Base-by-base conservation (phyloP, 2,113 vertebrate genomes). In the Murina feae region DNA sequence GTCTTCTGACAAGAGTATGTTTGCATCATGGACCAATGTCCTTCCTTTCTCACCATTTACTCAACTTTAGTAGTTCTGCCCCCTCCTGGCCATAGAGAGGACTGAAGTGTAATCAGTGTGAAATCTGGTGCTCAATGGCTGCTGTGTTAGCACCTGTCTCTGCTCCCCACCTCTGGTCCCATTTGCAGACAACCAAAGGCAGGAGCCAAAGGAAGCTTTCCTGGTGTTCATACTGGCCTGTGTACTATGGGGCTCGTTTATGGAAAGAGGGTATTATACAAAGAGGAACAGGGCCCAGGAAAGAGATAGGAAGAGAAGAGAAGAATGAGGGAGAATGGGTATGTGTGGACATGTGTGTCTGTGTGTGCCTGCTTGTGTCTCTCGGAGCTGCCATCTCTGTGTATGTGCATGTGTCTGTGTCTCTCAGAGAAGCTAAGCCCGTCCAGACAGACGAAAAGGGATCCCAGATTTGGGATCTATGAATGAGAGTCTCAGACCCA, bases 381-480 rank as follows among this genome's bases (percentile, higher is more conserved):
- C 83, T 97, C 80, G 89, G 65, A 96, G 89, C 58, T 92, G 49
- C 87, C 0, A 42, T 88, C 81, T 96, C 84, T 97, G 86, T 93
- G 80, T 91, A 32, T 92, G 68, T 94, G 60, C 81, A 75, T 93
- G 81, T 89, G 58, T 92, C 92, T 95, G 84, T 94, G 93, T 96
- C 81, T 96, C 95, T 84, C 85, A 83, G 94, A 96, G 85, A 92
- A 96, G 71, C 86, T 94, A 6, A 3, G 20, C 63, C 95, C 78
- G 96, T 49, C 84, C 69, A 94, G 75, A 28, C 49, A 94, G 75
- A 86, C 0, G 23, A 55, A 79, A 93, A 85, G 89, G 32, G 86
- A 75, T 92, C 76, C 91, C 82, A 91, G 86, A 94, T 39, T 83
- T 95, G 75, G 92, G 69, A 78, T 95, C 94, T 93, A 65, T 21